Percentiles rank a stretch among this genome's conserved stretches.
These are phyloP conservation scores for Chlamydotis undulata DNA, from an alignment of 2,113 vertebrate species.

Conservation along the genomic window DNA sequence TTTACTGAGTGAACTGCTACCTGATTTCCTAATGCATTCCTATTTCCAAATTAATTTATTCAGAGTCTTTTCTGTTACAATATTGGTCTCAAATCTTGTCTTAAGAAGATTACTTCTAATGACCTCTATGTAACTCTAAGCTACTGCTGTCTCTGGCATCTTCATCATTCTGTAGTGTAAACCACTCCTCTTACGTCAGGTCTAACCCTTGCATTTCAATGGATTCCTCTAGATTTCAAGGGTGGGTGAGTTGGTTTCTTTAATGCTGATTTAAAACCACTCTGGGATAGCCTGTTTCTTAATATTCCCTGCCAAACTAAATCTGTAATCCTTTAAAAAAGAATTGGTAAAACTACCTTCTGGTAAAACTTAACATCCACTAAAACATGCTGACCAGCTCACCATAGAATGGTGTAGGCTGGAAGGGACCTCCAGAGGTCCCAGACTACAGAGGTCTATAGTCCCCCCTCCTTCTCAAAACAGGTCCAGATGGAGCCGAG, in stretches of 20 bases:
- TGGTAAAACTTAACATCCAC: neutral
- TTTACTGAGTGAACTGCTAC: neutral
- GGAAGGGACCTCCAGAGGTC: neutral
- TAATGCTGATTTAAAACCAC: neutral
- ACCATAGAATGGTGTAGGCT: neutral
- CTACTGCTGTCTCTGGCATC: neutral
- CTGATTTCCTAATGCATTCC: neutral
- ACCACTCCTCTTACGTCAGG: neutral
- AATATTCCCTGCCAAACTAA: neutral
- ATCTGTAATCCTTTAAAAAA: neutral
- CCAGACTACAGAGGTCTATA: neutral
- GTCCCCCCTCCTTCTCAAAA: neutral
- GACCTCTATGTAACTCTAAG: neutral
- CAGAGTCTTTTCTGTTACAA: neutral
- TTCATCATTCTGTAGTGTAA: neutral
- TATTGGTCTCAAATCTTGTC: neutral
- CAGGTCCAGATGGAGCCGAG: neutral
- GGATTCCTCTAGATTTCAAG: neutral
- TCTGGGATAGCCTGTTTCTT: neutral
- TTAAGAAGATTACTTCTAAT: neutral
- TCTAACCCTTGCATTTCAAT: neutral
- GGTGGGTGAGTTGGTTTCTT: neutral
- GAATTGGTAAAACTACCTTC: neutral
- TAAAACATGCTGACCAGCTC: neutral
- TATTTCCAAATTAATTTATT: neutral